A percentile compares a stretch with the other conserved stretches of the same genome.
Evolutionary conservation across 2,888 invertebrate genomes (phyloP).

Genomic region (Drepana falcataria): DNA sequence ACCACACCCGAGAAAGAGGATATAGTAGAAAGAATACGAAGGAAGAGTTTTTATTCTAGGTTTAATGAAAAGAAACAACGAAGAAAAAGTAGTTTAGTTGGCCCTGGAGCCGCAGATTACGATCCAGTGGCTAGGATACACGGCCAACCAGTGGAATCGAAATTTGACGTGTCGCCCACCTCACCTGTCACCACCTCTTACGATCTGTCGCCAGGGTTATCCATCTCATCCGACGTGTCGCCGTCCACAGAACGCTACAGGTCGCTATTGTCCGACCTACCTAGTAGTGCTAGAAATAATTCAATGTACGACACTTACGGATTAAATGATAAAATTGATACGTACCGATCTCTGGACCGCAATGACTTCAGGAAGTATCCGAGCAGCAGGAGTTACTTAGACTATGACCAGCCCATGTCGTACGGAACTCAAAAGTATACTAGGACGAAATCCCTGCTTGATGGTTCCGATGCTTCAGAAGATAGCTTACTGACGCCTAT

Average conservation of each 20-base stretch:
- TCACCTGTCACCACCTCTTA: constrained; percentile 46
- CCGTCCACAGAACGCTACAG: constrained; percentile 68
- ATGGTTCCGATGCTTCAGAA: constrained; percentile 55
- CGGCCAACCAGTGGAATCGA: constrained; percentile 48
- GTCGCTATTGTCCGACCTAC: constrained; percentile 56
- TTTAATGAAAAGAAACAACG: constrained; percentile 90
- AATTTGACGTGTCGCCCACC: constrained; percentile 59
- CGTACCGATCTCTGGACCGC: constrained; percentile 70
- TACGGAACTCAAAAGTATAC: constrained; percentile 63
- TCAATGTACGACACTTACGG: constrained; percentile 59
- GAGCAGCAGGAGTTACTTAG: constrained; percentile 56
- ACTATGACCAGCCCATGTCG: constrained; percentile 61
- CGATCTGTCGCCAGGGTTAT: constrained; percentile 63
- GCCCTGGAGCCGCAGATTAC: constrained; percentile 80
- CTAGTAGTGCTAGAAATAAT: constrained; percentile 49
- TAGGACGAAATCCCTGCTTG: constrained; percentile 67
- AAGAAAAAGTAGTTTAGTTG: constrained; percentile 83
- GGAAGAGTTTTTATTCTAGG: constrained; percentile 93
- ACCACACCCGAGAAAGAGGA: constrained; percentile 81
- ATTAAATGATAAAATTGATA: constrained; percentile 65
- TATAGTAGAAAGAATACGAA: constrained; percentile 89
- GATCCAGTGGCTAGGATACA: constrained; percentile 69
- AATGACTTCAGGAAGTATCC: constrained; percentile 69
- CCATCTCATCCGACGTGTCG: constrained; percentile 58
- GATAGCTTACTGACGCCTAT: constrained; percentile 43